These are phyloP conservation scores for Melanaphis sacchari DNA, from an alignment of 1,140 invertebrate species.

Conservation along the genomic window DNA sequence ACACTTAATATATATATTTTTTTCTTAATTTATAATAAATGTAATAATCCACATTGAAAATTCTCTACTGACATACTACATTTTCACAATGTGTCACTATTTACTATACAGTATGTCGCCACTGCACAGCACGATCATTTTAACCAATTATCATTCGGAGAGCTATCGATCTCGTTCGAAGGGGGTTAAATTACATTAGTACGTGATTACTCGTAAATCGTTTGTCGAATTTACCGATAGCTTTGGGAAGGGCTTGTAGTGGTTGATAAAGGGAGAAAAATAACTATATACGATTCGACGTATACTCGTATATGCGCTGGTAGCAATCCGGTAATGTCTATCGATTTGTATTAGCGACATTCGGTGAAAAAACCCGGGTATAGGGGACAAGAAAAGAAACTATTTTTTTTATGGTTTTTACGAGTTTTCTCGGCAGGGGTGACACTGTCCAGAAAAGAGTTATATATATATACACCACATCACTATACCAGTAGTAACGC, in stretches of 20 bases:
- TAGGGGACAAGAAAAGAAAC: not conserved
- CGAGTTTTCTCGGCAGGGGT: not conserved
- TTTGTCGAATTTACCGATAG: not conserved
- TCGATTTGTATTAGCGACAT: slow-evolving; percentile 11
- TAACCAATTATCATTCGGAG: not conserved
- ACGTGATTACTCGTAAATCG: slow-evolving; percentile 19
- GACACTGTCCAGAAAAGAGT: not conserved
- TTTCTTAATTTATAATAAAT: not conserved
- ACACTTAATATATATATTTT: not conserved
- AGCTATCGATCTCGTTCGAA: not conserved
- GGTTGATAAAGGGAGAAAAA: not conserved
- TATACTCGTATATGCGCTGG: not conserved
- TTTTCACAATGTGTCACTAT: not conserved
- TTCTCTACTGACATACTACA: not conserved
- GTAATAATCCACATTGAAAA: not conserved
- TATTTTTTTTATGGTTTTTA: slow-evolving; percentile 32
- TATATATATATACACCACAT: not conserved
- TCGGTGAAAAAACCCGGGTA: not conserved
- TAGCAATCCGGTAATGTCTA: slow-evolving; percentile 21
- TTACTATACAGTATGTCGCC: not conserved
- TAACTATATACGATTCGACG: not conserved
- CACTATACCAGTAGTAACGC: not conserved
- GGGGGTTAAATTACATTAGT: not conserved
- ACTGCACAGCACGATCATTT: not conserved
- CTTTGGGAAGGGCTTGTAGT: not conserved